phyloP scores from a whole-genome alignment of 2,113 vertebrate species.

The Hypocryptadius cinnamomeus region DNA sequence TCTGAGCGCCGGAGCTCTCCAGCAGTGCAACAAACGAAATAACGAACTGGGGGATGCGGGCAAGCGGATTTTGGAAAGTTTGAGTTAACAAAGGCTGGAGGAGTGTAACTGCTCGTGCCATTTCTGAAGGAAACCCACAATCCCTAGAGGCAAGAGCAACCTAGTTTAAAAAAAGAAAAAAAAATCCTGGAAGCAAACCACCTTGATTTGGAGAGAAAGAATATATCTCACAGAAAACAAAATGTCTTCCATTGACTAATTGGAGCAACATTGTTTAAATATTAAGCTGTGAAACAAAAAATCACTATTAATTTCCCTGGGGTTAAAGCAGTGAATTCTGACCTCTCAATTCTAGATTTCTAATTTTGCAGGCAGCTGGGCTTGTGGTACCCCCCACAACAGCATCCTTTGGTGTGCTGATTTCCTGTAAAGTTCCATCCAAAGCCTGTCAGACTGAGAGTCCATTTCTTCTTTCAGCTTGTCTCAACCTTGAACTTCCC shows the following conservation, averaged over 20 bases:
- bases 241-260: not conserved
- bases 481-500: not conserved
- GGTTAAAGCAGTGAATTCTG: not conserved
- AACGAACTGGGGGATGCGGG: not conserved
- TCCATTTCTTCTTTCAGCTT: not conserved
- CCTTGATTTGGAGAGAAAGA: not conserved
- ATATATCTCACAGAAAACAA: not conserved
- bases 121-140: not conserved
- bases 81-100: not conserved
- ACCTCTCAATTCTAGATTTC: not conserved
- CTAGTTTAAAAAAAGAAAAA: not conserved
- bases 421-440: not conserved
- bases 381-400: rapidly evolving
- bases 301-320: not conserved
- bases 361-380: not conserved
- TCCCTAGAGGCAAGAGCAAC: not conserved
- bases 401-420: not conserved
- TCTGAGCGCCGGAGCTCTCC: not conserved
- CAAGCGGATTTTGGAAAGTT: not conserved
- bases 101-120: not conserved
- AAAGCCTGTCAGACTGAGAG: not conserved
- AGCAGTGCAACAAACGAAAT: not conserved
- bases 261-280: not conserved
- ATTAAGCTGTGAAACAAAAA: not conserved
- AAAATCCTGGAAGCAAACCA: not conserved